phyloP scores from a whole-genome alignment of 2,797 vertebrate species.

The Schizopygopsis pylzovi region DNA sequence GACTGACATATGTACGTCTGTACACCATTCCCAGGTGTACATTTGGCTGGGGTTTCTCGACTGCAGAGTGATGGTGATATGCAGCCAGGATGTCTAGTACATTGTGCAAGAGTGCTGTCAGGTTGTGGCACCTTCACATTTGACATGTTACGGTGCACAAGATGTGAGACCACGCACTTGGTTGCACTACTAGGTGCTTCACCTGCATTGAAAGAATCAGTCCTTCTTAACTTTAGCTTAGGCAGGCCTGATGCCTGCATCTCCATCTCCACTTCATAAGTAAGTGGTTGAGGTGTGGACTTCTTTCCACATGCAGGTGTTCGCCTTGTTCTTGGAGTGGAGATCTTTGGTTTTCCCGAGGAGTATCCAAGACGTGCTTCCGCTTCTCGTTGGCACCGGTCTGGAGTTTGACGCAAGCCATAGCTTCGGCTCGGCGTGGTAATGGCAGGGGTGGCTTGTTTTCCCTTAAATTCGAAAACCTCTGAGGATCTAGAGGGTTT shows the following conservation, averaged over 20 bases:
- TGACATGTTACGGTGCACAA: slow-evolving; percentile 33
- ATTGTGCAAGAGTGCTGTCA: slow-evolving; percentile 72
- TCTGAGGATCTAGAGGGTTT: slow-evolving; percentile 67
- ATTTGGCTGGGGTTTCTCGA: slow-evolving; percentile 80
- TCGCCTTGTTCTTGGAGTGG: slow-evolving; percentile 68
- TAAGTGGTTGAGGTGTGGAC: slow-evolving; percentile 59
- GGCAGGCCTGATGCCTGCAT: slow-evolving; percentile 90
- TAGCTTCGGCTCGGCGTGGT: slow-evolving; percentile 67
- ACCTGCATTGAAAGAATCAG: slow-evolving; percentile 71
- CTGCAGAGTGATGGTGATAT: slow-evolving; percentile 80
- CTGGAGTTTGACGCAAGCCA: slow-evolving; percentile 80
- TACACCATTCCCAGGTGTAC: slow-evolving; percentile 83
- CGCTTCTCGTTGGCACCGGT: slow-evolving; percentile 83
- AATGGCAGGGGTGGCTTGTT: slow-evolving; percentile 42
- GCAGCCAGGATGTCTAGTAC: slow-evolving; percentile 78
- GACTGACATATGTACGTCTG: slow-evolving; percentile 95
- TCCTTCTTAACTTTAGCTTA: slow-evolving; percentile 87
- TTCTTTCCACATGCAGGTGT: slow-evolving; percentile 47
- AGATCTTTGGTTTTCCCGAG: slow-evolving; percentile 62
- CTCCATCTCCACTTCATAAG: slow-evolving; percentile 89
- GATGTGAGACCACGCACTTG: slow-evolving; percentile 56
- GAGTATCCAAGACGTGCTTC: slow-evolving; percentile 78
- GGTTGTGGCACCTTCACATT: slow-evolving; percentile 61
- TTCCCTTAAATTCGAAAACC: slow-evolving; percentile 57
- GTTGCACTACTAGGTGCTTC: slow-evolving; percentile 64